Conservation (phyloP, 2,113 vertebrate species). For the Ceratotherium simum region DNA sequence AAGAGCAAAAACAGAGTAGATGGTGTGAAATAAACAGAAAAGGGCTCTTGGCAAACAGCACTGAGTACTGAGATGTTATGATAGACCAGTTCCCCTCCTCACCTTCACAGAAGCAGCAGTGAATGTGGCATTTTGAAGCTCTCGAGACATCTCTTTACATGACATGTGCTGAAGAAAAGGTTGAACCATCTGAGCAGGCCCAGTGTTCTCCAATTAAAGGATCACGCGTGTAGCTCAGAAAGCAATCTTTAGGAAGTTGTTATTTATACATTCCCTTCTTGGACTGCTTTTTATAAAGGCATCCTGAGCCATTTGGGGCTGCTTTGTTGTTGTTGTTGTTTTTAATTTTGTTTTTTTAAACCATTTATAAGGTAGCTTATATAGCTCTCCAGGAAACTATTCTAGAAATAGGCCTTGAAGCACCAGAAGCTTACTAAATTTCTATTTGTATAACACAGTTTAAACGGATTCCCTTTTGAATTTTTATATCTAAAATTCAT, state of each 20-base stretch:
- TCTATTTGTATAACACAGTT: not conserved
- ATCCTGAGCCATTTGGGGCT: not conserved
- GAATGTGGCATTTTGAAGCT: not conserved
- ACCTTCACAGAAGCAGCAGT: not conserved
- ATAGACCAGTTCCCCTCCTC: not conserved
- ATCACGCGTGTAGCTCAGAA: not conserved
- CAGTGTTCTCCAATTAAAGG: not conserved
- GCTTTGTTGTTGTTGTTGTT: not conserved
- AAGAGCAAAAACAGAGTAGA: not conserved
- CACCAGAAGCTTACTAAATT: not conserved
- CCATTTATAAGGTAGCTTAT: not conserved
- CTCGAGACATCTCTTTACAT: not conserved
- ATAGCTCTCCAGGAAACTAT: not conserved
- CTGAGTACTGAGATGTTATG: not conserved
- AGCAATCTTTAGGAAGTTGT: constrained; percentile 24
- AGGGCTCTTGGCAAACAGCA: not conserved
- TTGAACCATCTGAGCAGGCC: not conserved
- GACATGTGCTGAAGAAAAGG: not conserved
- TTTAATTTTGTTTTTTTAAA: not conserved
- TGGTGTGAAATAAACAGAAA: not conserved
- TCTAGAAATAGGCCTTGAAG: constrained; percentile 10
- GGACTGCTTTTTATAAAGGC: constrained; percentile 5
- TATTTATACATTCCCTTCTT: constrained; percentile 20
- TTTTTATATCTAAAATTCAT: constrained; percentile 7
- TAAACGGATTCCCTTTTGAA: constrained; percentile 6